Conservation (phyloP, 2,797 vertebrate genomes). For the Tragopan temminckii region DNA sequence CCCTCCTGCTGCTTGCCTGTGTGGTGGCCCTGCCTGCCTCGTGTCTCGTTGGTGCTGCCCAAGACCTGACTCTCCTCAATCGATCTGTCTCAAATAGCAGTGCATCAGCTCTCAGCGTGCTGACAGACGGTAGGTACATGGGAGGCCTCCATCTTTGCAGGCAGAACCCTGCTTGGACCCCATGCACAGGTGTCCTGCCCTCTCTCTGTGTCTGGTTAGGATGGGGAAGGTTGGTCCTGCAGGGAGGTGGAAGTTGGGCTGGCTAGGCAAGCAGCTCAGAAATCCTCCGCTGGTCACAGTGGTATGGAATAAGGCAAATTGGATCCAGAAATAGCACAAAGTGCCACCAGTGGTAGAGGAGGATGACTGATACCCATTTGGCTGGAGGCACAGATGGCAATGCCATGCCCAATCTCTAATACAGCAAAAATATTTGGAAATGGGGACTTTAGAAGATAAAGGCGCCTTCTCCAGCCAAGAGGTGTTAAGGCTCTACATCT, state of each 20-base stretch:
- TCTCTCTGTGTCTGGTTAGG: too few relatives aligned
- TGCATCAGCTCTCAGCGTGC: fast-evolving
- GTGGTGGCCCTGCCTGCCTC: neutral
- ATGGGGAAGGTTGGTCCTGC: neutral
- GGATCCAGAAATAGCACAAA: too few relatives aligned
- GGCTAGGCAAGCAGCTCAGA: too few relatives aligned
- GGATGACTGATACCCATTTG: neutral
- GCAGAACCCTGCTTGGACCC: neutral
- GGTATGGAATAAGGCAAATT: too few relatives aligned
- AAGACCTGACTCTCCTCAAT: neutral
- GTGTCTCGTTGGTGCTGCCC: neutral
- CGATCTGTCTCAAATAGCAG: neutral
- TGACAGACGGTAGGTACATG: neutral
- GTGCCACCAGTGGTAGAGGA: neutral
- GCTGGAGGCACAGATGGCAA: neutral
- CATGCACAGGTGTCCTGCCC: neutral
- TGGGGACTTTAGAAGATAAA: neutral
- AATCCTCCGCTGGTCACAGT: too few relatives aligned
- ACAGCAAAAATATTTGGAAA: neutral
- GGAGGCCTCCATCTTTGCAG: neutral
- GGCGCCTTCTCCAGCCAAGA: neutral
- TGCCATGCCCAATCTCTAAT: neutral
- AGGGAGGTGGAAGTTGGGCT: too few relatives aligned
- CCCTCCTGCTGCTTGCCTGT: neutral
- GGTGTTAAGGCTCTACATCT: neutral